Evolutionary conservation across 2,113 vertebrate species (phyloP).

Genomic region (Mohoua ochrocephala): DNA sequence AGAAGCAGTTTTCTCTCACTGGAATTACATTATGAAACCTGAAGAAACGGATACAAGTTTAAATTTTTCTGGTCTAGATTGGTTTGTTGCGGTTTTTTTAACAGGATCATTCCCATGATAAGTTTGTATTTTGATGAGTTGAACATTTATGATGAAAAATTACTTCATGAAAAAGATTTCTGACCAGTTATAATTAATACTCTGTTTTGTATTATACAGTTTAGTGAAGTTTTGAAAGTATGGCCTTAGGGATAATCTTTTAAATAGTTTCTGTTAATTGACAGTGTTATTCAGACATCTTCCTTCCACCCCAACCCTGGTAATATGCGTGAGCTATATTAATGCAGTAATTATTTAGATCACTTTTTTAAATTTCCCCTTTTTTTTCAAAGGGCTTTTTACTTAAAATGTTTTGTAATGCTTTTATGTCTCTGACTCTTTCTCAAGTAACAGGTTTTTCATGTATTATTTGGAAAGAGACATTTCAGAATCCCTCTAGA

Average conservation of each 20-base stretch:
- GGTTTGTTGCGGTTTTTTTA: background rate
- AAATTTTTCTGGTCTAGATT: background rate
- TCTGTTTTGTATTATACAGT: slow-evolving; percentile 12
- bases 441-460: slow-evolving; percentile 54
- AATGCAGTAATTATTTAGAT: slow-evolving; percentile 53
- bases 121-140: background rate
- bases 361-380: background rate
- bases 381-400: slow-evolving; percentile 22
- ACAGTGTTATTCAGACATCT: slow-evolving; percentile 27
- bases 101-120: background rate
- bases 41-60: background rate
- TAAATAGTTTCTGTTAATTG: slow-evolving; percentile 44
- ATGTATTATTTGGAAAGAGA: slow-evolving; percentile 65
- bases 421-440: slow-evolving; percentile 61
- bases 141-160: background rate
- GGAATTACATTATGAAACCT: background rate
- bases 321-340: background rate
- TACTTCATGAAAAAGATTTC: background rate
- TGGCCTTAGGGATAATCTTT: slow-evolving; percentile 26
- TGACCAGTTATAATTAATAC: slow-evolving; percentile 28
- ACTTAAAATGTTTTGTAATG: slow-evolving; percentile 55
- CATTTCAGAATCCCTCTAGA: slow-evolving; percentile 66
- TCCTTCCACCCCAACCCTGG: background rate
- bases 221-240: slow-evolving; percentile 22
- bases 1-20: background rate